Conservation (phyloP, 2,113 vertebrate species). For the Turdus rufiventris region DNA sequence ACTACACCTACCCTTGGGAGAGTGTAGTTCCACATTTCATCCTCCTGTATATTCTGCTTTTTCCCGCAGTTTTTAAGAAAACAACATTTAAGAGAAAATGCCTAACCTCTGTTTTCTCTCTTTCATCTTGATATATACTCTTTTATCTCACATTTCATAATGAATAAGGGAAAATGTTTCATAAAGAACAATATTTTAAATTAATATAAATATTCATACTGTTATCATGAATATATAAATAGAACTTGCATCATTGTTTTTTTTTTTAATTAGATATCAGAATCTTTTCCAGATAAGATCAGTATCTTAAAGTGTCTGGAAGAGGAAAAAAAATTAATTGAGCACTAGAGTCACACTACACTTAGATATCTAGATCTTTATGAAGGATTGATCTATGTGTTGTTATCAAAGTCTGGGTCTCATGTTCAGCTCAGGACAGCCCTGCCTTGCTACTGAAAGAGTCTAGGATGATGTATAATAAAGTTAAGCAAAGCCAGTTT, state of each 20-base stretch:
- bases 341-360: neutral
- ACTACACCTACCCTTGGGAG: neutral
- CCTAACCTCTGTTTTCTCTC: neutral
- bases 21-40: neutral
- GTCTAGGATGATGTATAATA: neutral
- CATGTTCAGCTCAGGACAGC: neutral
- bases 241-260: fast-evolving
- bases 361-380: neutral
- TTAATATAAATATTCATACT: neutral
- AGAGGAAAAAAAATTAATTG: neutral
- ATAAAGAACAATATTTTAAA: neutral
- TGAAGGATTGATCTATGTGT: neutral
- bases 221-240: neutral
- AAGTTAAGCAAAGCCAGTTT: neutral
- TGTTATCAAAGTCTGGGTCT: neutral
- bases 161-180: fast-evolving
- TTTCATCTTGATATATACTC: neutral
- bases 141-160: neutral
- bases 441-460: neutral
- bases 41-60: neutral
- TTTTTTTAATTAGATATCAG: neutral
- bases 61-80: neutral
- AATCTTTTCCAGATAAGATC: neutral
- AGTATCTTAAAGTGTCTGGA: neutral
- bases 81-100: neutral